Base-by-base conservation (phyloP, 2,888 invertebrate species). In the Limnephilus rhombicus region DNA sequence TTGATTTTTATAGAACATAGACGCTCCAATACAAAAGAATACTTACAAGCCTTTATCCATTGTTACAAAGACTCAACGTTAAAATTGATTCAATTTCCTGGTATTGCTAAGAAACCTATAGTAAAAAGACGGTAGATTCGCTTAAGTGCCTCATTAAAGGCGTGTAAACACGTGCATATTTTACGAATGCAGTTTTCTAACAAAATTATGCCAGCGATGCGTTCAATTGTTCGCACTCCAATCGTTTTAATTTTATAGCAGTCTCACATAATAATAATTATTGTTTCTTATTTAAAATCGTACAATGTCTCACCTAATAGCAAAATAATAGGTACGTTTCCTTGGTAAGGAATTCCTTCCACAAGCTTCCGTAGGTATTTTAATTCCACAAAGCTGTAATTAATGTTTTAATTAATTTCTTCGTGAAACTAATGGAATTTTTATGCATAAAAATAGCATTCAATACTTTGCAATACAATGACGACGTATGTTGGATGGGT, bases 121-220 rank as follows among this genome's bases (percentile, higher is more conserved):
- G 24, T 68, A 68, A 68, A 68, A 68, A 68, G 68, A n/a, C 24
- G 68, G 24, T 68, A 9, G 68, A 68, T 68, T 68, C 24, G 24
- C 24, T 85, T 41, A 41, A 41, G 45, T 29, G 24, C 85, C n/a
- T 41, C 45, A 85, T 85, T n/a, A 85, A 18, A n/a, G 68, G 68
- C n/a, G 9, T 82, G 82, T 31, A 15, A 82, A 82, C 82, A 34
- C 31, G 82, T 82, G 82, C 82, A 82, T 82, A 68, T 68, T 68
- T 68, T n/a, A 68, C 68, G 2, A 24, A 7, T 68, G 68, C 24
- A 68, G 68, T 68, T 68, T 68, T 68, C 68, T 68, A 68, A n/a
- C 68, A 68, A 68, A 68, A 68, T 68, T 68, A 68, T 68, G n/a
- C 24, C 9, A 68, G 68, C 68, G 68, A 68, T 68, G 68, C 9